Base-by-base conservation (phyloP, 2,888 invertebrate species). In the Drosophila niveifrons region DNA sequence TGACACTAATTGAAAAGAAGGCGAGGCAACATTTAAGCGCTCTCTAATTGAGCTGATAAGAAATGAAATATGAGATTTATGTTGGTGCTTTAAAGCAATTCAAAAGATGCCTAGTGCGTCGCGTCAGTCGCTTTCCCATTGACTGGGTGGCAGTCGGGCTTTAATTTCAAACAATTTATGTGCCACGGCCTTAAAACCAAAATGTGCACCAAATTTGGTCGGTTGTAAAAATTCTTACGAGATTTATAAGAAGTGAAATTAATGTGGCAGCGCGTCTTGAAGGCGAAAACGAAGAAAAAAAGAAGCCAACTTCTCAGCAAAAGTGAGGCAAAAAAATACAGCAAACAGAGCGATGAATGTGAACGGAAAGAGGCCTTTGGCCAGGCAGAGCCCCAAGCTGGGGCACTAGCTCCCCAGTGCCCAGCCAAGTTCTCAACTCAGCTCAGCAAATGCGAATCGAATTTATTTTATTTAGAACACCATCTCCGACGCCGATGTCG, bases 191-290 rank as follows among this genome's bases (percentile, higher is more conserved):
- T 61, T 68, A 70, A 71, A 64, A 69, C 63, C 47, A 58, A 64
- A 75, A 63, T 58, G 59, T 62, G 56, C 50, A 39, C 41, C 43
- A 59, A 68, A 63, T 66, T 68, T 36, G 56, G 31, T 50, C 48
- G 62, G 72, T 75, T 62, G 58, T 66, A 72, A 69, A 78, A 62
- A 73, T 77, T 75, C 74, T 66, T 75, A 62, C 62, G 62, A 89
- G 89, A 86, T 90, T 90, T 86, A 89, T 86, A 90, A 87, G 86
- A 87, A 90, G 90, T 89, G 74, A 90, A 89, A 85, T 88, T 90
- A 85, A 85, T 90, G 85, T 90, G 87, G 88, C 88, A 83, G 75
- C 70, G 68, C 68, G 83, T 65, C 73, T 74, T 59, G 48, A 58
- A 66, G 66, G 70, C 55, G 53, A 69, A 66, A 36, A 43, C 39